These are phyloP conservation scores for Tetramorium parvispinum DNA, from an alignment of 1,140 invertebrate genomes.

Conservation along the genomic window DNA sequence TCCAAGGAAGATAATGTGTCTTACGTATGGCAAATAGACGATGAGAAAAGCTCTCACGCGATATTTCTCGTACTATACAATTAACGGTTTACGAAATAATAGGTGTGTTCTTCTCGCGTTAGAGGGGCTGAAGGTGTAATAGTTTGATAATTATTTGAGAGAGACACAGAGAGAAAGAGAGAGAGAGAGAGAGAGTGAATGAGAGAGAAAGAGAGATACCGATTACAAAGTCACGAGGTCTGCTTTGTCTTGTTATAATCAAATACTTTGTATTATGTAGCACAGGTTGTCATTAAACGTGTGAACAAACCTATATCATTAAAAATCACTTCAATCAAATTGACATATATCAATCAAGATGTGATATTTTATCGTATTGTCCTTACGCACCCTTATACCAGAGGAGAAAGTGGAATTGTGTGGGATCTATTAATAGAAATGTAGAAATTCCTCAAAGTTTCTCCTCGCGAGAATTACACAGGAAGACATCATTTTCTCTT, in stretches of 20 bases:
- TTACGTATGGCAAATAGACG: constrained; percentile 70
- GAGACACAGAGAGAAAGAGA: constrained; percentile 21
- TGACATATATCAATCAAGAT: constrained; percentile 13
- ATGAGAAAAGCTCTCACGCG: constrained; percentile 45
- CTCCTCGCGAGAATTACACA: background rate
- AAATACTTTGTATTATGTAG: constrained; percentile 77
- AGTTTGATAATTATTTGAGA: constrained; percentile 71
- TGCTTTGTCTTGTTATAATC: constrained; percentile 76
- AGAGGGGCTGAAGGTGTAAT: constrained; percentile 69
- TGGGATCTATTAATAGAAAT: background rate
- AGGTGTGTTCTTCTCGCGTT: constrained; percentile 71
- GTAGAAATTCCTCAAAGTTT: background rate
- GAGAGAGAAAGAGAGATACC: constrained; percentile 53
- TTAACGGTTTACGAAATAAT: constrained; percentile 67
- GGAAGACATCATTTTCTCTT: background rate
- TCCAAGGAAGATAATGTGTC: constrained; percentile 75
- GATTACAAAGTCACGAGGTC: constrained; percentile 68
- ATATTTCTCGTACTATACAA: constrained; percentile 58
- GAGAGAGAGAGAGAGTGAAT: constrained; percentile 1
- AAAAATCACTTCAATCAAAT: constrained; percentile 57
- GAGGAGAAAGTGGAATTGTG: background rate
- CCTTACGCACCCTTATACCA: background rate
- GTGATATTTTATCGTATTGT: background rate
- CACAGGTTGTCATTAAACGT: constrained; percentile 76
- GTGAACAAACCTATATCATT: constrained; percentile 69